Conservation (phyloP, 2,113 vertebrate species). For the Poecile atricapillus region DNA sequence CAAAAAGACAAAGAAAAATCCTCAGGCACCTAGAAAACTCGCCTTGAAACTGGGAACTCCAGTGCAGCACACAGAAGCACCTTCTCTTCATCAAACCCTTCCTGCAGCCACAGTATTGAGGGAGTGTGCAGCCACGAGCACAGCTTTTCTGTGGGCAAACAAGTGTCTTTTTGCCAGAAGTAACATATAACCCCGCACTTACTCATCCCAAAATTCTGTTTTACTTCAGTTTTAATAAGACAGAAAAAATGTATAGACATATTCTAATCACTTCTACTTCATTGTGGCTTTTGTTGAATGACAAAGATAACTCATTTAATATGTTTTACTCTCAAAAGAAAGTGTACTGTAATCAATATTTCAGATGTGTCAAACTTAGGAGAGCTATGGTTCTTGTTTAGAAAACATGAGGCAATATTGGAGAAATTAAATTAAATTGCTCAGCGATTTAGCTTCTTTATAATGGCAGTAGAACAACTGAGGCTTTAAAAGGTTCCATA, state of each 20-base stretch:
- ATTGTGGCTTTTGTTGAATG: not conserved
- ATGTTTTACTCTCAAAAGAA: conserved; percentile 5
- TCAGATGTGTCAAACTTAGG: conserved; percentile 9
- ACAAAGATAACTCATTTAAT: not conserved
- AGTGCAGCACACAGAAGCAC: not conserved
- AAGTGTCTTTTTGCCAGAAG: not conserved
- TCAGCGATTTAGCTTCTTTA: conserved; percentile 41
- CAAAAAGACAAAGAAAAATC: not conserved
- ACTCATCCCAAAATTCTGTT: not conserved
- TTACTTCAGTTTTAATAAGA: not conserved
- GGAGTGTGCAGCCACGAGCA: not conserved
- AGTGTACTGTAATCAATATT: conserved; percentile 35
- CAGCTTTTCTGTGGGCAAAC: not conserved
- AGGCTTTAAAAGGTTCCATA: conserved; percentile 27
- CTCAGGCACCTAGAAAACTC: not conserved
- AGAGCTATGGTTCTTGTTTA: conserved; percentile 36
- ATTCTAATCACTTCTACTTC: not conserved
- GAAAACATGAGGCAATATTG: conserved; percentile 28
- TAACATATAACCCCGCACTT: not conserved
- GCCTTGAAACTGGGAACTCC: not conserved
- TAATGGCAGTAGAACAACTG: conserved; percentile 33
- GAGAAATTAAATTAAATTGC: conserved; percentile 65
- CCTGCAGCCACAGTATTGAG: not conserved
- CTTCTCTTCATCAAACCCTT: not conserved
- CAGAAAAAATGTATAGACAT: not conserved